Percentiles rank a stretch among this genome's conserved stretches.
Conservation (phyloP, 2,797 vertebrate species). For the Lutjanus campechanus region DNA sequence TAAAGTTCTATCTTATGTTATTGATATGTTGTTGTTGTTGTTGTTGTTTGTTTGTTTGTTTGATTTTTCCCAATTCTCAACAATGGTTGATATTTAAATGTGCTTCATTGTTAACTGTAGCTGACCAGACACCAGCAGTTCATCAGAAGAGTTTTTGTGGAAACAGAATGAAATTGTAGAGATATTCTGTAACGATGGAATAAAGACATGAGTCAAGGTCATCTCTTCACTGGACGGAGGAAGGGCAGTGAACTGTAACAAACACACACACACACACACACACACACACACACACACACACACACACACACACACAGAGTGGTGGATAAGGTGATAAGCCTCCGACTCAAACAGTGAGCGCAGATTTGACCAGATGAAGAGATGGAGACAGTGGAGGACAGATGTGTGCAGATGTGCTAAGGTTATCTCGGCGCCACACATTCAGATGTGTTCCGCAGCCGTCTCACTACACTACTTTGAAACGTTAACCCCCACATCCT, state of each 20-base stretch:
- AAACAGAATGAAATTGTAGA: background rate
- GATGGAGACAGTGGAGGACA: conserved; percentile 14
- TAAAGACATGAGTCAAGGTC: conserved; percentile 2
- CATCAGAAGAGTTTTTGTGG: no score
- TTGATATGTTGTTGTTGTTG: no score
- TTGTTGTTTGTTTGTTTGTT: no score
- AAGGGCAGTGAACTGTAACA: background rate
- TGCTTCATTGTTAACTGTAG: no score
- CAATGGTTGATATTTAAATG: no score
- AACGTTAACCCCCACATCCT: background rate
- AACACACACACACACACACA: background rate
- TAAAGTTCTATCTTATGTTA: no score
- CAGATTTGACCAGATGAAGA: conserved; percentile 21
- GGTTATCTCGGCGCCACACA: conserved; percentile 30
- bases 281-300: background rate
- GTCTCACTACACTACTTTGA: background rate
- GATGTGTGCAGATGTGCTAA: conserved; percentile 15
- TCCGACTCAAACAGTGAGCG: background rate
- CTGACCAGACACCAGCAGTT: no score
- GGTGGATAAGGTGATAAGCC: conserved; percentile 6
- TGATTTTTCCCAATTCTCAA: no score
- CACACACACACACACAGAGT: background rate
- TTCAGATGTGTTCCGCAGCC: background rate
- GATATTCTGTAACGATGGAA: background rate
- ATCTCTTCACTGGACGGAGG: background rate